phyloP scores from a whole-genome alignment of 2,888 invertebrate species.

The Drosophila nigritarsus region DNA sequence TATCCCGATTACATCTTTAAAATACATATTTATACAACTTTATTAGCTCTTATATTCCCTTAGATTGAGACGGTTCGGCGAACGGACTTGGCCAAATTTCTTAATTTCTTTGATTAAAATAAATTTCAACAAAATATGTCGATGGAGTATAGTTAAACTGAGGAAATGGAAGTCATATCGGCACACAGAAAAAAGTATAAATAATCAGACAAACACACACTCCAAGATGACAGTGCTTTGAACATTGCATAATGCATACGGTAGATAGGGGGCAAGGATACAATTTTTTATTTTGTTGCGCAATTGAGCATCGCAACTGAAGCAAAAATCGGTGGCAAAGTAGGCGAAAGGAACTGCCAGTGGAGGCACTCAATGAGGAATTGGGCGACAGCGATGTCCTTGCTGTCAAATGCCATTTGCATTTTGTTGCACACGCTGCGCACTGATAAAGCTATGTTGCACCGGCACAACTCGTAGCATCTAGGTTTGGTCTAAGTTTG shows the following conservation, averaged over 20 bases:
- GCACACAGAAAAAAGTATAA: slow-evolving; percentile 4
- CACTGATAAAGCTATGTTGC: slow-evolving; percentile 57
- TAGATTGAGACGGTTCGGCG: background rate
- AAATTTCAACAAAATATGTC: slow-evolving; percentile 49
- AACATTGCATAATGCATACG: slow-evolving; percentile 58
- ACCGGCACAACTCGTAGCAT: slow-evolving; percentile 18
- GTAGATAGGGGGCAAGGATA: slow-evolving; percentile 38
- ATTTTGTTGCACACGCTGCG: slow-evolving; percentile 41
- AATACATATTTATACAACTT: background rate
- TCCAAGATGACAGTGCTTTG: slow-evolving; percentile 4
- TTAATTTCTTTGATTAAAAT: slow-evolving; percentile 3
- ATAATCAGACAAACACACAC: slow-evolving; percentile 21
- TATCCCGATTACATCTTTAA: no score
- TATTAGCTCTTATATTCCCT: background rate
- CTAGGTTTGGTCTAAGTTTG: background rate
- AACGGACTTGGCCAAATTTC: no score
- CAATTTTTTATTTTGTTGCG: slow-evolving; percentile 75
- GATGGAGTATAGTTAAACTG: slow-evolving; percentile 33
- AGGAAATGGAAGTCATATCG: slow-evolving; percentile 42
- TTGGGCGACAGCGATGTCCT: slow-evolving; percentile 55
- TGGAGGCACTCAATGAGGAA: slow-evolving; percentile 67
- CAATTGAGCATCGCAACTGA: slow-evolving; percentile 77
- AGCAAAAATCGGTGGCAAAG: slow-evolving; percentile 59
- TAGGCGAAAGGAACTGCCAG: slow-evolving; percentile 39
- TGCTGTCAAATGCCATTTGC: slow-evolving; percentile 62